Percentiles rank a stretch among this genome's conserved stretches.
Conservation (phyloP, 1,140 invertebrate species). For the Tetraneura akinire region DNA sequence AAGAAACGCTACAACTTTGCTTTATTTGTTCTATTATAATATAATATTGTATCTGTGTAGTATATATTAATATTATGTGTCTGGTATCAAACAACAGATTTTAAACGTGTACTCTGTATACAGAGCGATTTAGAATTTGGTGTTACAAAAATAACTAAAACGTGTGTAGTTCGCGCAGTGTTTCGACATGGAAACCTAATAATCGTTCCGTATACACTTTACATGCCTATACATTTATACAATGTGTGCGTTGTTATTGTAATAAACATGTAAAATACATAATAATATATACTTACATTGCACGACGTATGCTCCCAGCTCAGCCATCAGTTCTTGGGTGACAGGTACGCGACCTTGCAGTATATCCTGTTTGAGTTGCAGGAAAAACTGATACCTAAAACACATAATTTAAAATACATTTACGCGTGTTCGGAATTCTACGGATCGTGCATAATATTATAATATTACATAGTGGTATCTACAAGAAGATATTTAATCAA, state of each 20-base stretch:
- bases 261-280: background rate
- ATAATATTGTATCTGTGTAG: background rate
- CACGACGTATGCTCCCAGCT: slow-evolving; percentile 89
- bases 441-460: too few relatives aligned
- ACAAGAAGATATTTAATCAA: too few relatives aligned
- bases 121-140: too few relatives aligned
- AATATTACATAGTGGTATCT: too few relatives aligned
- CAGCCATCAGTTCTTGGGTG: slow-evolving; percentile 83
- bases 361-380: slow-evolving; percentile 94
- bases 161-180: too few relatives aligned
- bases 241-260: background rate
- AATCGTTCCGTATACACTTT: too few relatives aligned
- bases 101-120: background rate
- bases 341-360: slow-evolving; percentile 86
- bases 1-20: background rate
- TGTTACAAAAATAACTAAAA: too few relatives aligned
- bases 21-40: background rate
- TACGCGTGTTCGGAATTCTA: too few relatives aligned
- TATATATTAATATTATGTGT: too few relatives aligned
- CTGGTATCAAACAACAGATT: background rate
- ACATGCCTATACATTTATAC: too few relatives aligned
- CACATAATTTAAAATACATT: slow-evolving; percentile 12
- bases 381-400: slow-evolving; percentile 90
- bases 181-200: too few relatives aligned
- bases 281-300: slow-evolving; percentile 95